phyloP scores from a whole-genome alignment of 2,113 vertebrate species.

The Alectura lathami region DNA sequence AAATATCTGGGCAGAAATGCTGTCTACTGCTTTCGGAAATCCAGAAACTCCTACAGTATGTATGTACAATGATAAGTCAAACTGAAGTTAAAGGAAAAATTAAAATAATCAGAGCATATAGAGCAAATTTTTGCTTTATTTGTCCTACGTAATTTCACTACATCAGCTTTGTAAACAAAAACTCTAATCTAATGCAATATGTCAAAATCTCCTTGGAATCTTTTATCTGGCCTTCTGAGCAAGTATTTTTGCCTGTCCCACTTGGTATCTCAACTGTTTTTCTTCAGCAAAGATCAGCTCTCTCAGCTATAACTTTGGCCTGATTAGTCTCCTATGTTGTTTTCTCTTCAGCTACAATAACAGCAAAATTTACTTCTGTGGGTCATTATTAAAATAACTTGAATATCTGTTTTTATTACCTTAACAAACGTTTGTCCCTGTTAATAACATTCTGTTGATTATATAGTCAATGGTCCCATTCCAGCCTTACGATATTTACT shows the following conservation, averaged over 20 bases:
- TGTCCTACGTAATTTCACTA: background rate
- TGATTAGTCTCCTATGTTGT: fast-evolving
- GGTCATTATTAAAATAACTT: background rate
- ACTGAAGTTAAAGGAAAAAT: background rate
- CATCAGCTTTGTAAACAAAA: background rate
- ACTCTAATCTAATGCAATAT: background rate
- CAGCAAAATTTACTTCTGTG: background rate
- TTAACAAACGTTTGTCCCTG: background rate
- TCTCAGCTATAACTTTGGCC: background rate
- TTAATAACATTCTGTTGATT: background rate
- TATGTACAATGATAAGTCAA: background rate
- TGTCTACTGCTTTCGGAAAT: background rate
- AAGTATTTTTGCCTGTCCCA: background rate
- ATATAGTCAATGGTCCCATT: background rate
- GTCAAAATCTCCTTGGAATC: background rate
- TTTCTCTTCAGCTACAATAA: background rate
- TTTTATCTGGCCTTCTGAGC: background rate
- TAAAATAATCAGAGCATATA: background rate
- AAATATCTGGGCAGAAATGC: background rate
- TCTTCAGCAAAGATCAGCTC: background rate
- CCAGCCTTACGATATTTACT: background rate
- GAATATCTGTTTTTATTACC: background rate
- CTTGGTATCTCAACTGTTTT: background rate
- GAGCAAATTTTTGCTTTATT: background rate
- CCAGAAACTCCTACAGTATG: background rate